Percentiles rank a stretch among this genome's conserved stretches.
These are phyloP conservation scores for Pluvialis apricaria DNA, from an alignment of 2,113 vertebrate genomes.

Conservation along the genomic window DNA sequence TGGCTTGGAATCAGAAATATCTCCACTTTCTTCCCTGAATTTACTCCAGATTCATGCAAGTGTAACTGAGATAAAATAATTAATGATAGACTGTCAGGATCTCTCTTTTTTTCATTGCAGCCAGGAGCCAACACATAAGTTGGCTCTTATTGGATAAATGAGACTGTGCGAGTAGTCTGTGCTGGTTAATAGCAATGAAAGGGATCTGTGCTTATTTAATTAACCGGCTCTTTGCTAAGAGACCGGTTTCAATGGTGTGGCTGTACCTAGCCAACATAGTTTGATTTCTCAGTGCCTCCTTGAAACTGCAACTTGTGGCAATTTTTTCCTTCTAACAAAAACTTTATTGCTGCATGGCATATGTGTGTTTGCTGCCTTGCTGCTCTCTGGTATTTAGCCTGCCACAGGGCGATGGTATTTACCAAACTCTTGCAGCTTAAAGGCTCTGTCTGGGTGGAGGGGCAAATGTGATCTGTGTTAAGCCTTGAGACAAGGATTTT, in stretches of 20 bases:
- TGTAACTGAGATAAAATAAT: slow-evolving; percentile 28
- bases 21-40: neutral
- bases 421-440: neutral
- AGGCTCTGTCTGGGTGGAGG: neutral
- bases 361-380: neutral
- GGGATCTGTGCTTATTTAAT: neutral
- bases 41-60: neutral
- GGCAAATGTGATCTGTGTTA: neutral
- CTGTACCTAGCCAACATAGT: neutral
- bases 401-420: neutral
- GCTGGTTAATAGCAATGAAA: neutral
- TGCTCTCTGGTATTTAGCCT: neutral
- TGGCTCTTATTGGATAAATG: neutral
- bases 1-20: neutral
- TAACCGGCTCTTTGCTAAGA: neutral
- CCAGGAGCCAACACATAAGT: neutral
- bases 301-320: neutral
- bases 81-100: neutral
- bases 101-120: neutral
- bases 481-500: neutral
- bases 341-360: neutral
- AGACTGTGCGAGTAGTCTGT: neutral
- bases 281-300: neutral
- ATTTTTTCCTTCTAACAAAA: neutral
- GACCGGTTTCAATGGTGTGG: neutral